Evolutionary conservation across 2,888 invertebrate genomes (phyloP).

Genomic region (Agapetus fuscipes): DNA sequence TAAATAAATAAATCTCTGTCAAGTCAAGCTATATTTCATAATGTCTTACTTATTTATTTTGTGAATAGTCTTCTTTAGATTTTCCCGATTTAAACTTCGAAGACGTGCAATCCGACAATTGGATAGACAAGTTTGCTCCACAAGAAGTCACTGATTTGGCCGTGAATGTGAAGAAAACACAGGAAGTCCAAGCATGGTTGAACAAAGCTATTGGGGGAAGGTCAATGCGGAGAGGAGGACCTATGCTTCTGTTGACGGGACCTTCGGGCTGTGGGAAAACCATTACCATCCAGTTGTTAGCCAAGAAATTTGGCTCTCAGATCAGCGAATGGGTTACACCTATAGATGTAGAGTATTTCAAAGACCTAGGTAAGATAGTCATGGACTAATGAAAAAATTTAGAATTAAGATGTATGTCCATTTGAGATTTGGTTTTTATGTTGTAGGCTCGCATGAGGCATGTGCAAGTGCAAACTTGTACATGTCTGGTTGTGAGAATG

Average conservation of each 20-base stretch:
- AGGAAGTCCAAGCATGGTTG: conserved; percentile 64
- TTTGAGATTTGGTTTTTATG: no score
- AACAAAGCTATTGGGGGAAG: conserved; percentile 22
- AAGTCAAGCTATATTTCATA: no score
- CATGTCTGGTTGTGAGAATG: no score
- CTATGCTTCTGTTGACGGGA: conserved; percentile 65
- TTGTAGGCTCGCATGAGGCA: no score
- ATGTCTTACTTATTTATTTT: no score
- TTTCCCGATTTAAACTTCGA: no score
- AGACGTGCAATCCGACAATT: conserved; percentile 34
- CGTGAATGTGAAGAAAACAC: conserved; percentile 63
- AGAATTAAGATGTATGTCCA: no score
- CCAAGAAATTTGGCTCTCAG: conserved; percentile 49
- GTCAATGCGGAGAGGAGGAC: conserved; percentile 31
- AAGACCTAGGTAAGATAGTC: conserved; percentile 35
- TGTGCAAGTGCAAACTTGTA: no score
- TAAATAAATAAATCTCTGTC: no score
- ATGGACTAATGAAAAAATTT: conserved; percentile 6
- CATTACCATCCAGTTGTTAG: conserved; percentile 56
- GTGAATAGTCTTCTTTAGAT: no score
- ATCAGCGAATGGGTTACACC: conserved; percentile 80
- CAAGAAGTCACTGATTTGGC: conserved; percentile 52
- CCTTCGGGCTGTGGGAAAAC: conserved; percentile 84
- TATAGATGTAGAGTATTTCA: conserved; percentile 53
- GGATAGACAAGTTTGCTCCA: conserved; percentile 54